phyloP scores from a whole-genome alignment of 1,140 invertebrate genomes.

The Drosophila prosaltans region DNA sequence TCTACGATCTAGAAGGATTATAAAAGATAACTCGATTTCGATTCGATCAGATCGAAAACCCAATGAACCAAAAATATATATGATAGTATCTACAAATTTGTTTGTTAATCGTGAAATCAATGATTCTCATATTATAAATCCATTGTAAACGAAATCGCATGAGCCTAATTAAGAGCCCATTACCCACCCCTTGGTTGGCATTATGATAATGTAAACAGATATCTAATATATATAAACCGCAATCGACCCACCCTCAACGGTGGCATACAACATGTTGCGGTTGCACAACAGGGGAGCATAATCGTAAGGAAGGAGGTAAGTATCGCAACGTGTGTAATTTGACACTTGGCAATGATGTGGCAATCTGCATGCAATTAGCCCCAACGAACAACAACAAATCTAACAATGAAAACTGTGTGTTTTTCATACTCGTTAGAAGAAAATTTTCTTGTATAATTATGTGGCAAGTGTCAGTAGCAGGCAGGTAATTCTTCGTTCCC shows the following conservation, averaged over 20 bases:
- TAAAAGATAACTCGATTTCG: neutral
- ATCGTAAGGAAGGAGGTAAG: constrained; percentile 1
- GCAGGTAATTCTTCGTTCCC: neutral
- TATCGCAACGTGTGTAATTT: constrained; percentile 65
- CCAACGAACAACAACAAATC: constrained; percentile 62
- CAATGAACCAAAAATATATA: constrained; percentile 24
- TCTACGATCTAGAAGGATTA: neutral
- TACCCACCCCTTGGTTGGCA: constrained; percentile 48
- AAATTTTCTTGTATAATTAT: constrained; percentile 51
- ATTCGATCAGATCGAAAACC: neutral
- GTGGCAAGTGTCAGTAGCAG: constrained; percentile 61
- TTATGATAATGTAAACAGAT: constrained; percentile 58
- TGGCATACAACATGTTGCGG: constrained; percentile 36
- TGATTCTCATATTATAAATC: constrained; percentile 34
- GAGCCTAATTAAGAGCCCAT: constrained; percentile 79
- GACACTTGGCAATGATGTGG: constrained; percentile 51
- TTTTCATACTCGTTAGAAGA: constrained; percentile 35
- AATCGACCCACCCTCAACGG: constrained; percentile 42
- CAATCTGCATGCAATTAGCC: constrained; percentile 66
- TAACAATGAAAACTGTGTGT: constrained; percentile 40
- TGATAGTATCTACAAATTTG: neutral
- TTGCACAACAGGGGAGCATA: neutral
- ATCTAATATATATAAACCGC: constrained; percentile 55
- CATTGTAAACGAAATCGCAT: constrained; percentile 54
- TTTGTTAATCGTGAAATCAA: neutral